A percentile compares a stretch with the other conserved stretches of the same genome.
phyloP scores from a whole-genome alignment of 2,113 vertebrate species.

The Cephalopholis sonnerati region DNA sequence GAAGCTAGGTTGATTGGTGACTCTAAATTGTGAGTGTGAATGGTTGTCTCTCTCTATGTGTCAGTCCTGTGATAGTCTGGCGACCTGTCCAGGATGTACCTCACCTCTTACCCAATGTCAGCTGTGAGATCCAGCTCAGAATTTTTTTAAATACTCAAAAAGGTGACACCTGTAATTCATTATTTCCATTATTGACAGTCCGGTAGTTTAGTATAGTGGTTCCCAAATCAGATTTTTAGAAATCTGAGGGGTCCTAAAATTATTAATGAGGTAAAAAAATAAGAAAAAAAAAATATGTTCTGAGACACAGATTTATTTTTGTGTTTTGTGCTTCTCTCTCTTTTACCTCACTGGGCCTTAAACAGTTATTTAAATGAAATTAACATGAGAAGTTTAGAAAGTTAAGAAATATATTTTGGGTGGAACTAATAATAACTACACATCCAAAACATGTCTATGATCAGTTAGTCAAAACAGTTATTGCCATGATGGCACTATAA shows the following conservation, averaged over 20 bases:
- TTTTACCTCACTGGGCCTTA: neutral
- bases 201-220: neutral
- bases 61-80: no score
- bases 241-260: neutral
- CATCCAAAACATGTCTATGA: neutral
- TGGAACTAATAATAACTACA: neutral
- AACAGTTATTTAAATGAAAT: neutral
- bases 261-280: neutral
- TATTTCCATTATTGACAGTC: neutral
- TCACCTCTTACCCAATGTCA: no score
- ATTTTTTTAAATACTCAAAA: no score
- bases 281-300: no score
- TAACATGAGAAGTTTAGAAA: neutral
- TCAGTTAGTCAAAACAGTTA: neutral
- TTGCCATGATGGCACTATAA: neutral
- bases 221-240: neutral
- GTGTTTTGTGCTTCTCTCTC: neutral
- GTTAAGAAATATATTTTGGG: neutral
- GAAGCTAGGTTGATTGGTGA: no score
- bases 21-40: no score
- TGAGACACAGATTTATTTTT: neutral
- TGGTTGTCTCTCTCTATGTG: no score
- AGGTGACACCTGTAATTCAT: no score
- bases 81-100: no score
- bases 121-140: no score